Base-by-base conservation (phyloP, 1,140 invertebrate species). In the Paramacrobiotus metropolitanus region DNA sequence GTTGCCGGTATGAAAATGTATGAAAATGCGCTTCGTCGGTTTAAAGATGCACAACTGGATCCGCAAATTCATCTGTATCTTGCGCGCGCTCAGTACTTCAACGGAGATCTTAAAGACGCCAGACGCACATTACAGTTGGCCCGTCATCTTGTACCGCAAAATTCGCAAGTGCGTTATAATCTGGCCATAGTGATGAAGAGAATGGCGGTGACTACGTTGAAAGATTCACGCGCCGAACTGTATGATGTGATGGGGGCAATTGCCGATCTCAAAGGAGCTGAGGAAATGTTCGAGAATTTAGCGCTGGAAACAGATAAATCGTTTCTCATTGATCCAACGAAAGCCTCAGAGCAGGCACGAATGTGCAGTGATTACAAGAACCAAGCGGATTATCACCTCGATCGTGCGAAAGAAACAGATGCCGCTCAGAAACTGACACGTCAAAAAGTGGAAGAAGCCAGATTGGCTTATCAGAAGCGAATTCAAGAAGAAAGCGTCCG, bases 1-100 rank as follows among this genome's bases (percentile, higher is more conserved):
- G 89, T 97, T n/a, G 89, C 88, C 68, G 94, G 94, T 44, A 89
- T 98, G 68, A 93, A 98, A 76, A 98, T 98, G 92, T 99, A 99
- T 72, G 91, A 97, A 76, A 98, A 98, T 74, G 97, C 93, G 73
- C 79, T 96, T 69, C 84, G 89, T 68, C 97, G 98, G 75, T 99
- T 99, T 74, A 92, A 84, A 74, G 91, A 97, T 73, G 48, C 48
- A 15, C 4, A 15, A 4, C 48, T 55, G 15, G 48, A 55, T 55
- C 48, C 48, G 4, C 15, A 15, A 15, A 86, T 96, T 40, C 78
- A 97, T 68, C 84, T 90, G 69, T 98, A 97, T 76, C 76, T 98
- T 31, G 88, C 88, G 0, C 76, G 92, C 64, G 93, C 95, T 2
- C 92, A 96, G 72, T 88, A 84, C 65, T 84, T 86, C 70, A 87